Conservation (phyloP, 35 echinoderm and acorn worm genomes). For the Diadema setosum region DNA sequence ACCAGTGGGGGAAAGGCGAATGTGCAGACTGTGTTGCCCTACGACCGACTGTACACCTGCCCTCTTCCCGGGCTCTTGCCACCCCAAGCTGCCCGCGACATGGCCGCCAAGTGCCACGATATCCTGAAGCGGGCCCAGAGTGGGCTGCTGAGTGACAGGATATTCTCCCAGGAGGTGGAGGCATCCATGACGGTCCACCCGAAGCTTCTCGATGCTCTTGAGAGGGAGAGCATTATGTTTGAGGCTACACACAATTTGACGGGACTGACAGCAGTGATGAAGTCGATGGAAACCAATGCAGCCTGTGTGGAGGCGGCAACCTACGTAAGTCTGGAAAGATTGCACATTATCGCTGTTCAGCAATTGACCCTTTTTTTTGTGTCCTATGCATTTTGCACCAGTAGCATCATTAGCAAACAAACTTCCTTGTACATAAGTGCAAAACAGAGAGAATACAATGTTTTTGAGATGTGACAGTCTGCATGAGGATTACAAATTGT, state of each 20-base stretch:
- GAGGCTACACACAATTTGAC: background rate
- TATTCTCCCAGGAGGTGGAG: background rate
- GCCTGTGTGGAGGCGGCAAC: background rate
- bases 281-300: background rate
- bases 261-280: background rate
- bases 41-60: background rate
- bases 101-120: background rate
- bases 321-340: background rate
- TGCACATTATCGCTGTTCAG: too few relatives aligned
- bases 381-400: too few relatives aligned
- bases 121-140: background rate
- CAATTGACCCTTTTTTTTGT: too few relatives aligned
- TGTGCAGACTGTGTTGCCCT: background rate
- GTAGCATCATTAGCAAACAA: too few relatives aligned
- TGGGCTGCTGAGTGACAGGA: background rate
- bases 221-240: constrained; percentile 13
- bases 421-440: too few relatives aligned
- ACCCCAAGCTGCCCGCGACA: background rate
- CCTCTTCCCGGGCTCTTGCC: background rate
- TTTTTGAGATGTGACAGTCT: too few relatives aligned
- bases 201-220: background rate
- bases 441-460: too few relatives aligned
- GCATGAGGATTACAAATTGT: too few relatives aligned
- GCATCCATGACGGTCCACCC: background rate
- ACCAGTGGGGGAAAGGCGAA: background rate